Conservation (phyloP, 1,140 invertebrate genomes). For the Triops cancriformis region DNA sequence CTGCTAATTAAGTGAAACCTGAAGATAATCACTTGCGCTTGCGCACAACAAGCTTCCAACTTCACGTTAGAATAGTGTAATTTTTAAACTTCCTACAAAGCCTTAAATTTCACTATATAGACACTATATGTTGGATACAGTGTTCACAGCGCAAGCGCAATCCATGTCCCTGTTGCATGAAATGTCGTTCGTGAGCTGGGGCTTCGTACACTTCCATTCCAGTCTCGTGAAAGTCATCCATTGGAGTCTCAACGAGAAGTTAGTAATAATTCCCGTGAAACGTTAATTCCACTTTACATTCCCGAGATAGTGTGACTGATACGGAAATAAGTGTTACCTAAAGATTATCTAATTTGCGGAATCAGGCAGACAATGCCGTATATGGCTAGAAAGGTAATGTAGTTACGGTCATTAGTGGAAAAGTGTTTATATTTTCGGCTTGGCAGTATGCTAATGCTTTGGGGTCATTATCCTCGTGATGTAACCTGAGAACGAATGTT, state of each 20-base stretch:
- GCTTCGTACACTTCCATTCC: not conserved
- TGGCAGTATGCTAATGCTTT: not conserved
- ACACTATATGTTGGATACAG: too few relatives aligned
- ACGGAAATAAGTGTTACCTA: too few relatives aligned
- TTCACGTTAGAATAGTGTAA: too few relatives aligned
- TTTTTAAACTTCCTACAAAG: too few relatives aligned
- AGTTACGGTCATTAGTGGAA: not conserved
- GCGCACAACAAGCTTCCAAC: too few relatives aligned
- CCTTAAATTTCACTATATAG: too few relatives aligned
- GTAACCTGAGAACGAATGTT: not conserved
- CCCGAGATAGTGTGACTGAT: not conserved
- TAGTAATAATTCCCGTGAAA: not conserved
- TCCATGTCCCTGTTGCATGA: not conserved
- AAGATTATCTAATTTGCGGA: not conserved
- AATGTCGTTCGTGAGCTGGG: not conserved
- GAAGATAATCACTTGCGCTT: not conserved
- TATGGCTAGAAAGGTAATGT: constrained; percentile 2
- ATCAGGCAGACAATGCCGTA: not conserved
- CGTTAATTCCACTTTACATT: not conserved
- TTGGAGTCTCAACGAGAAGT: not conserved
- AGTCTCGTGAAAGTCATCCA: not conserved
- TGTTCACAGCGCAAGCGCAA: not conserved
- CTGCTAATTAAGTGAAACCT: not conserved
- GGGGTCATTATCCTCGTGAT: not conserved
- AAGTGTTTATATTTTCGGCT: not conserved